Conservation (phyloP, 2,113 vertebrate species). For the Silurus glanis region DNA sequence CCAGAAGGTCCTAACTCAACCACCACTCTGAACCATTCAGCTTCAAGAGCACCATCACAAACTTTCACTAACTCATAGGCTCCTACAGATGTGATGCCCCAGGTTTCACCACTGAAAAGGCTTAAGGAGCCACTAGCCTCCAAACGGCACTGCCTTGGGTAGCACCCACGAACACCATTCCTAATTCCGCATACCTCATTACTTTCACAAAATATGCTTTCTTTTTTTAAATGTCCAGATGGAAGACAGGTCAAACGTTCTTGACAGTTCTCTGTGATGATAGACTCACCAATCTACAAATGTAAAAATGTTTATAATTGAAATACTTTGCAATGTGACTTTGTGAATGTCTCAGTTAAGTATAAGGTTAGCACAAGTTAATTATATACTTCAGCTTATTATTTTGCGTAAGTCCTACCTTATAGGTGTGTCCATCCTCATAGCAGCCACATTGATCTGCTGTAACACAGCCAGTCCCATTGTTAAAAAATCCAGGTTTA, state of each 20-base stretch:
- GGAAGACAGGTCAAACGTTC: constrained; percentile 49
- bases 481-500: constrained; percentile 55
- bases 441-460: constrained; percentile 73
- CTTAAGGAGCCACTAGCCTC: constrained; percentile 49
- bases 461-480: constrained; percentile 64
- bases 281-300: constrained; percentile 51
- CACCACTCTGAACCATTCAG: constrained; percentile 65
- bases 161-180: constrained; percentile 51
- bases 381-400: background rate
- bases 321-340: background rate
- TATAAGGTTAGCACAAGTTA: background rate
- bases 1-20: constrained; percentile 47
- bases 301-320: background rate
- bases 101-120: constrained; percentile 50
- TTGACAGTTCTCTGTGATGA: constrained; percentile 55
- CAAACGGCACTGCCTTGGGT: constrained; percentile 55
- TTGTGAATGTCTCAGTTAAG: background rate
- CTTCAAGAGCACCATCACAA: constrained; percentile 27
- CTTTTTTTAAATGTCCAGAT: constrained; percentile 47
- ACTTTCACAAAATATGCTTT: constrained; percentile 47
- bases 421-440: constrained; percentile 67
- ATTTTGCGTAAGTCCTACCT: constrained; percentile 54
- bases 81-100: constrained; percentile 48
- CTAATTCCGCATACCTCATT: constrained; percentile 51
- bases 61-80: constrained; percentile 57